Conservation (phyloP, 2,113 vertebrate genomes). For the Tautogolabrus adspersus region DNA sequence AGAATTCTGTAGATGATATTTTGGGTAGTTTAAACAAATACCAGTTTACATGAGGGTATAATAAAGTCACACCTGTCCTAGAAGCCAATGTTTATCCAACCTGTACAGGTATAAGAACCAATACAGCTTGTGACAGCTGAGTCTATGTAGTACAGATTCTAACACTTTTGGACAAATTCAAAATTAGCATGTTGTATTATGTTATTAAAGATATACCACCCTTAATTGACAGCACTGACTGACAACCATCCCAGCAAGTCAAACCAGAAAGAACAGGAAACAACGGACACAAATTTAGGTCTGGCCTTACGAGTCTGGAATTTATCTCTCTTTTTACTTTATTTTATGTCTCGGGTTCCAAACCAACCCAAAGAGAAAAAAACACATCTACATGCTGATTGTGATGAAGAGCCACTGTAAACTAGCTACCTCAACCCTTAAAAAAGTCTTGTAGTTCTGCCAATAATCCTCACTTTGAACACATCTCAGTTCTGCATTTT, state of each 20-base stretch:
- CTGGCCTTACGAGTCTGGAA: background rate
- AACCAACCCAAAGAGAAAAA: background rate
- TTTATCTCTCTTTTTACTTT: background rate
- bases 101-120: background rate
- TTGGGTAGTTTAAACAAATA: too few relatives aligned
- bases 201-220: background rate
- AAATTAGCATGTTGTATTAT: slow-evolving; percentile 2
- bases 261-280: slow-evolving; percentile 2
- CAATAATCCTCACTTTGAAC: slow-evolving; percentile 39
- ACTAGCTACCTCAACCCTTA: slow-evolving; percentile 22
- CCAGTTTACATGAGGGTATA: too few relatives aligned
- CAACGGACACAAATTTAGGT: background rate
- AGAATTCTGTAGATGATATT: too few relatives aligned
- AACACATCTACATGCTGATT: slow-evolving; percentile 1
- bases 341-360: background rate
- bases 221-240: background rate
- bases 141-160: background rate
- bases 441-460: slow-evolving; percentile 22
- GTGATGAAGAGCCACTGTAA: slow-evolving; percentile 7
- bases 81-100: background rate
- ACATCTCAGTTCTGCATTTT: slow-evolving; percentile 52
- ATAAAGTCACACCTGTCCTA: too few relatives aligned
- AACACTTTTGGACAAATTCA: background rate
- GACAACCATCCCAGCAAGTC: slow-evolving; percentile 5
- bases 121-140: background rate